Evolutionary conservation across 2,888 invertebrate genomes (phyloP).

Genomic region (Morinoia aosen): DNA sequence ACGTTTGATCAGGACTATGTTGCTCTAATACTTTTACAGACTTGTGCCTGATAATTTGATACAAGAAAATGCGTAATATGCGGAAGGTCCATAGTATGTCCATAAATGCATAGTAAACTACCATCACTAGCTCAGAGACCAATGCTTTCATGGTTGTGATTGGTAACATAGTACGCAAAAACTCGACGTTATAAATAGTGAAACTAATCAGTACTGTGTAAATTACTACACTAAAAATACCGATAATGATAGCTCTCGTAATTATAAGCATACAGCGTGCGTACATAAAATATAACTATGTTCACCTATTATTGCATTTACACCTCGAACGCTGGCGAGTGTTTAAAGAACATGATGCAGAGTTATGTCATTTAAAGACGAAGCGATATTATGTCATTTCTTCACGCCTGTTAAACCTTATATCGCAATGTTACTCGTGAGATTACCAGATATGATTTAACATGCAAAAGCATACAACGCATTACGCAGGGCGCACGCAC

Average conservation of each 20-base stretch:
- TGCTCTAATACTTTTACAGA: too few relatives aligned
- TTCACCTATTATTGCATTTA: not conserved
- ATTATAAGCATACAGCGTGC: not conserved
- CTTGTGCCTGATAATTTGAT: too few relatives aligned
- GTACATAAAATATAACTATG: not conserved
- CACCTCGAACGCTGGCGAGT: not conserved
- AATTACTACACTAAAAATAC: not conserved
- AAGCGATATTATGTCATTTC: not conserved
- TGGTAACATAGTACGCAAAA: not conserved
- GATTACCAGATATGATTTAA: not conserved
- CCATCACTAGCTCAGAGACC: too few relatives aligned
- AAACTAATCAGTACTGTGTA: not conserved
- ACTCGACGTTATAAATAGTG: not conserved
- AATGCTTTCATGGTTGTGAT: too few relatives aligned
- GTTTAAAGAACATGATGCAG: not conserved
- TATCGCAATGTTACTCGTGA: not conserved
- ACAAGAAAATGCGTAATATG: not conserved
- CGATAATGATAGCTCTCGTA: not conserved
- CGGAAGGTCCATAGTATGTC: not conserved
- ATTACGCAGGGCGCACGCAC: not conserved
- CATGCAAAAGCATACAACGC: not conserved
- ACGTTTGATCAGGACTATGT: too few relatives aligned
- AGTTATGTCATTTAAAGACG: not conserved
- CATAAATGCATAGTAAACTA: not conserved
- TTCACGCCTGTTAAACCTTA: not conserved